Conservation (phyloP, 1,140 invertebrate species). For the Drosophila arawakana region DNA sequence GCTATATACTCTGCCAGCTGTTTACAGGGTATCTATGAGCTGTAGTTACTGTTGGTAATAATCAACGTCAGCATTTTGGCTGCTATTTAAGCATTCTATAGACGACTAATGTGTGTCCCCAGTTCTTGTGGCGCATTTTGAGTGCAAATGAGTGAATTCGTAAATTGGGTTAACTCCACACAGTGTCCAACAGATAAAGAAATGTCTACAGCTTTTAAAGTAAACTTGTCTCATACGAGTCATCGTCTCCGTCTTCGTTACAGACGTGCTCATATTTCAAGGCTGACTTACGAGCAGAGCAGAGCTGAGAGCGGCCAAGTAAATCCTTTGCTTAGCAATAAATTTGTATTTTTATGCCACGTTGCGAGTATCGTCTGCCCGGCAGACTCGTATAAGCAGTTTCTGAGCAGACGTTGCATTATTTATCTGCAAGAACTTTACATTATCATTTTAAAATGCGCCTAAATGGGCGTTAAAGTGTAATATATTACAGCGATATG, state of each 20-base stretch:
- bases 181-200: slow-evolving; percentile 1
- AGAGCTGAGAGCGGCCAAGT: slow-evolving; percentile 9
- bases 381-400: slow-evolving; percentile 8
- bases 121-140: slow-evolving; percentile 41
- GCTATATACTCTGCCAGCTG: neutral
- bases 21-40: neutral
- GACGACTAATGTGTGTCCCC: slow-evolving; percentile 9
- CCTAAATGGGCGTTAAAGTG: slow-evolving; percentile 62
- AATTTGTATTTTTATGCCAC: slow-evolving; percentile 54
- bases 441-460: slow-evolving; percentile 72
- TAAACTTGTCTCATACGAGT: slow-evolving; percentile 26
- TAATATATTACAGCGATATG: slow-evolving; percentile 59
- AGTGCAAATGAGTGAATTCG: slow-evolving; percentile 43
- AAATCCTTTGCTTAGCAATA: slow-evolving; percentile 61
- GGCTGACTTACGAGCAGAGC: slow-evolving; percentile 8
- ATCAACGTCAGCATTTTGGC: slow-evolving; percentile 42
- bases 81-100: neutral
- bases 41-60: slow-evolving; percentile 8
- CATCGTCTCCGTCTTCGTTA: neutral
- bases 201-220: slow-evolving; percentile 24
- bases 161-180: slow-evolving; percentile 57
- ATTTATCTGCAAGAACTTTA: slow-evolving; percentile 54
- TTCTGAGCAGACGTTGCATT: slow-evolving; percentile 44
- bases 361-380: slow-evolving; percentile 18
- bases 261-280: slow-evolving; percentile 17